Base-by-base conservation (phyloP, 2,113 vertebrate genomes). In the Corydoras sp. region DNA sequence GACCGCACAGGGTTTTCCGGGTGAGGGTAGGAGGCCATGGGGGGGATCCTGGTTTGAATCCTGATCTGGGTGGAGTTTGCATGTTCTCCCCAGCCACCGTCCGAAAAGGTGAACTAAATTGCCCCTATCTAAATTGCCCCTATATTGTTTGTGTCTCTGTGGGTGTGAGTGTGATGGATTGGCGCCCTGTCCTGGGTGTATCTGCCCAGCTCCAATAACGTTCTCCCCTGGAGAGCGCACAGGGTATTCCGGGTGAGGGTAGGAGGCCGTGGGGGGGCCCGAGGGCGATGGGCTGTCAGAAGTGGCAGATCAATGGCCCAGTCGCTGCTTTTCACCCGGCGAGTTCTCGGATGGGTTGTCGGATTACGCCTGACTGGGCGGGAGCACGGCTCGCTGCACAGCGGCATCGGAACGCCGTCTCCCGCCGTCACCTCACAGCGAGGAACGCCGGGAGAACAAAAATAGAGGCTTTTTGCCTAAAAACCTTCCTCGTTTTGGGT, bases 291-390 rank as follows among this genome's bases (percentile, higher is more conserved):
- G 53, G 32, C 51, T 58, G 31, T 31, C 61, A 29, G 51, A 14
- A 10, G 51, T 43, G 31, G 50, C 60, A 62, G 60, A 71, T 71
- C 69, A 55, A 56, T 71, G 60, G 18, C 69, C 50, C 43, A 58
- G 32, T 15, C 51, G 30, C 51, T 62, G 59, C 29, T 32, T 71
- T 55, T 71, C 51, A 63, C 60, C 59, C 55, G 32, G 35, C 35
- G 53, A 31, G 32, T 55, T 71, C 18, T 32, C n/a, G 68, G 58
- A 69, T 60, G 49, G 68, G 11, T 62, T 49, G 60, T 62, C 18
- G 12, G 54, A 58, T 30, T 24, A 31, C 50, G 56, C 63, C 49
- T 51, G 55, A 66, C 62, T 51, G 63, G 55, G 14, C 60, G 11
- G 55, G 55, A 60, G 15, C 15, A 65, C 7, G 62, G 43, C 63